Evolutionary conservation across 1,140 invertebrate genomes (phyloP), one percentile per base, ranked within the genome.

Genomic region (Drosophila nannoptera): DNA sequence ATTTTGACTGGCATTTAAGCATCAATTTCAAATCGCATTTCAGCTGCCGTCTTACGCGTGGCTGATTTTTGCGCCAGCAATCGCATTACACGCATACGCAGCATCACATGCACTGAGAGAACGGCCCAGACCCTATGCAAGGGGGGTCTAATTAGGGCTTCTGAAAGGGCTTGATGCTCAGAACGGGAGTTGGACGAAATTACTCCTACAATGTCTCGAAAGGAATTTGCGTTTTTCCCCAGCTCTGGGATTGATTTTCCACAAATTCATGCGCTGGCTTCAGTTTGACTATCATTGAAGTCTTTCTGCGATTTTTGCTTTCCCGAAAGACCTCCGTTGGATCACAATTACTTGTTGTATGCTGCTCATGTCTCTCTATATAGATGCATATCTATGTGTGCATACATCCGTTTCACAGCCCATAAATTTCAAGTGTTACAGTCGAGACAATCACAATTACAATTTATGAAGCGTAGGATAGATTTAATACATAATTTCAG

Each of bases 21-120:
- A 67, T 82, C 78, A 71, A 82, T 81, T 82, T 74, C 65, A 61
- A 78, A 78, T 78, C 70, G 66, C 70, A 78, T 78, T 67, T 70
- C 73, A 82, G 81, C 78, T 77, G 78, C 78, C 66, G 71, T 75
- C 73, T 81, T 81, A 81, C 78, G 78, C 78, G 78, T 59, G 48
- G 77, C 58, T 78, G 67, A 59, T 63, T 77, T 77, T 73, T 66
- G 33, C 33, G 22, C 8, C 33, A 36, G 48, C 38, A 65, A 33
- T 78, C 48, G 61, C 52, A 35, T 70, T 43, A 56, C 5, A 36
- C 31, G 4, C 32, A 53, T 53, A n/a, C 16, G 7, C 16, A 22
- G 11, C 8, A 9, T 38, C 0, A 8, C 4, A 38, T 38, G 29
- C 45, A 46, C 16, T 43, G 12, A 7, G 14, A 43, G 40, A 43